Evolutionary conservation across 2,888 invertebrate species (phyloP).

Genomic region (Oscheius sp.): DNA sequence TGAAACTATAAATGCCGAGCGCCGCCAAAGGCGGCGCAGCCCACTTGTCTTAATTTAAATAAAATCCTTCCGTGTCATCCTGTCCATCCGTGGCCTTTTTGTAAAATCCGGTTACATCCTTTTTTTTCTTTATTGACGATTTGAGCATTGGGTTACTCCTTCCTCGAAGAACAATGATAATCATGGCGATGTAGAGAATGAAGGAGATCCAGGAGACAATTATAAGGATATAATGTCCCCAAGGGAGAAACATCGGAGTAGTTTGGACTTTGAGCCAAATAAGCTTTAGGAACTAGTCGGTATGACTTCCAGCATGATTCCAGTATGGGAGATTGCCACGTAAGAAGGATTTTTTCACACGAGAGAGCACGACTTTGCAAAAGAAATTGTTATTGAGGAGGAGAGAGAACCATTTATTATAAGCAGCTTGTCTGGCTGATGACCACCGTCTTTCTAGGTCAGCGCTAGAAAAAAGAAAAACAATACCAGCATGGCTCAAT

Average conservation of each 20-base stretch:
- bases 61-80: no score
- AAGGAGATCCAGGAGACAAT: neutral
- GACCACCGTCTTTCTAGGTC: no score
- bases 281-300: neutral
- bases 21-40: no score
- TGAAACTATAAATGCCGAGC: no score
- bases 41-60: no score
- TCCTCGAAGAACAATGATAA: neutral
- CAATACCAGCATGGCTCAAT: no score
- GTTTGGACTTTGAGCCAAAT: neutral
- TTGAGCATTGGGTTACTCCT: neutral
- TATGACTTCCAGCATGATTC: neutral
- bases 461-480: no score
- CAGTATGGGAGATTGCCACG: neutral
- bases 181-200: neutral
- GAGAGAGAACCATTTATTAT: neutral
- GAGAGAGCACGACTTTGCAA: neutral
- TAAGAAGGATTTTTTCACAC: neutral
- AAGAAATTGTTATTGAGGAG: neutral
- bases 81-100: no score
- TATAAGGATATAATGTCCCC: neutral
- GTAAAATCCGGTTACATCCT: no score
- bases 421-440: no score
- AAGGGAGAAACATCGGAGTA: neutral
- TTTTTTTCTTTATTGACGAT: no score